Evolutionary conservation across 2,113 vertebrate species (phyloP), one percentile per base, ranked within the genome.

Genomic region (Ctenomys sociabilis): DNA sequence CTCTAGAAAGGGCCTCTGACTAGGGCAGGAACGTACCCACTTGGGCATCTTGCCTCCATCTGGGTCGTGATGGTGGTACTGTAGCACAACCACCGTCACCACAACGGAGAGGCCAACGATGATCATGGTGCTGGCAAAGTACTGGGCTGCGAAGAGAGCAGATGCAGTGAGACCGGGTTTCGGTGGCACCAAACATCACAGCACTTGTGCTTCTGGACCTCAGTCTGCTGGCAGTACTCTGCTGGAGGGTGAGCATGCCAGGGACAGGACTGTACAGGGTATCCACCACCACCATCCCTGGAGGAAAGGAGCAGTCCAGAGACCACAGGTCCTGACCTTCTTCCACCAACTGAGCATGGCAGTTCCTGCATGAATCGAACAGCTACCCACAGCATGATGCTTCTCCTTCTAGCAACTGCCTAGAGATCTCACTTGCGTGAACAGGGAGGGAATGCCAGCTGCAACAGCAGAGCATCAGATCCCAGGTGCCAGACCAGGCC

Each of bases 41-140:
- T 99, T 99, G 26, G 99, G 99, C 99, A 99, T 99, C 98, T 99
- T 99, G 54, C 99, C 98, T 45, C 99, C 99, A 26, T 99, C 98
- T 0, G 99, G 99, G 96, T 99, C 99, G 7, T 99, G 99, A 77
- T 99, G 99, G 93, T 99, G 99, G 96, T 99, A 99, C 89, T 99
- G 99, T 35, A 99, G 98, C 88, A 99, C 99, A 40, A 99, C 97
- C 88, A 99, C 99, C 0, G 99, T 99, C 86, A 99, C 99, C 2
- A 99, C 99, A 52, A 99, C 99, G 0, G 99, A 99, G 54, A 99
- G 98, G 28, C 99, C 99, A n/a, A 99, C 99, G 83, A 99, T 99
- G 97, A 99, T 99, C 99, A 99, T 99, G 75, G 99, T 99, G 96
- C 99, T 99, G 97, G 99, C 99, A 97, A 99, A 99, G 98, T 99